Conservation (phyloP, 2,888 invertebrate species). For the Abscondita cerata region DNA sequence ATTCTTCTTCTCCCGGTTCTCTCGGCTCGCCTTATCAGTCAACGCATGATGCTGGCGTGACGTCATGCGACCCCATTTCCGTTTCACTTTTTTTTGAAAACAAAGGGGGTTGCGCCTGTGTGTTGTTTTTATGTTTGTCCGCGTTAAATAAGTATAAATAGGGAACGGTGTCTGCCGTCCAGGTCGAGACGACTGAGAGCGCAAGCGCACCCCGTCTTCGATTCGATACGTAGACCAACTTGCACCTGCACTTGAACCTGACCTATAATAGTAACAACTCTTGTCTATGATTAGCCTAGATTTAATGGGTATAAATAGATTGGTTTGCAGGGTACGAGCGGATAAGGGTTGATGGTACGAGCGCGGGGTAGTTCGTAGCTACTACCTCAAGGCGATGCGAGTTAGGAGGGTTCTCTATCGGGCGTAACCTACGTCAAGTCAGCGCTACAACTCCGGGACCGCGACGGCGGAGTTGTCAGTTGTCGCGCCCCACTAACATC, state of each 20-base stretch:
- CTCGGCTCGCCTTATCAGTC: slow-evolving; percentile 3
- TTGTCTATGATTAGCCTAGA: slow-evolving; percentile 53
- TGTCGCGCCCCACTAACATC: slow-evolving; percentile 44
- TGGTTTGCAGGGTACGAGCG: background rate
- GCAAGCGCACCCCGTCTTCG: slow-evolving; percentile 45
- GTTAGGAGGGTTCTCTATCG: slow-evolving; percentile 45
- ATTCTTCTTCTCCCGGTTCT: background rate
- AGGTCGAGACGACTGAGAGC: slow-evolving; percentile 33
- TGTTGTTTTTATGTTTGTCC: background rate
- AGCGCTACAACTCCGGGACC: slow-evolving; percentile 37
- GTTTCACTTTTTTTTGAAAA: background rate
- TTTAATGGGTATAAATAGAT: slow-evolving; percentile 14
- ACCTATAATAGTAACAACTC: slow-evolving; percentile 55
- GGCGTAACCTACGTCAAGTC: slow-evolving; percentile 56
- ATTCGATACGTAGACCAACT: slow-evolving; percentile 47
- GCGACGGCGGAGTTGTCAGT: slow-evolving; percentile 41
- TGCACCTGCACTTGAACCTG: slow-evolving; percentile 61
- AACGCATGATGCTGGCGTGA: slow-evolving; percentile 5
- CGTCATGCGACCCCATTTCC: slow-evolving; percentile 24
- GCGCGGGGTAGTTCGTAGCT: slow-evolving; percentile 14
- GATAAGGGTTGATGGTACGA: background rate
- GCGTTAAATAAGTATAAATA: slow-evolving; percentile 23
- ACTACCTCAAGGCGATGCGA: slow-evolving; percentile 39
- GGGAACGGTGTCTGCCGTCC: slow-evolving; percentile 24
- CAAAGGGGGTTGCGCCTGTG: background rate